Percentiles rank a stretch among this genome's conserved stretches.
Conservation (phyloP, 1,140 invertebrate genomes). For the Pissodes strobi region DNA sequence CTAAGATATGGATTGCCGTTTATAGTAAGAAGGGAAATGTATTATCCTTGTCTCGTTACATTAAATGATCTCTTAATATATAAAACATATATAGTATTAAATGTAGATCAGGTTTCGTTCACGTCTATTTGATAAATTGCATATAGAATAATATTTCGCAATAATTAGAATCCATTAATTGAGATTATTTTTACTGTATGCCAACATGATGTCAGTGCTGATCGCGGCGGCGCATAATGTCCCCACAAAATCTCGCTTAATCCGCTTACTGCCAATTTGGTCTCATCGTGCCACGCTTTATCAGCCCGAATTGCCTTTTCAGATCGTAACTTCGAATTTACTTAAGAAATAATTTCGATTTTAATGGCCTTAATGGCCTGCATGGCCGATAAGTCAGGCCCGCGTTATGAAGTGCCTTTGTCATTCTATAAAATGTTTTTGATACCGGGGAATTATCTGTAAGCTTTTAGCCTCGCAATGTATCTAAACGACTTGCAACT, state of each 20-base stretch:
- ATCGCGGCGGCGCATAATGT: slow-evolving; percentile 21
- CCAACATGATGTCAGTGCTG: slow-evolving; percentile 13
- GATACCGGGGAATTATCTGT: slow-evolving; percentile 25
- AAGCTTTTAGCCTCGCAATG: slow-evolving; percentile 28
- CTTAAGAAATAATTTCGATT: slow-evolving; percentile 40
- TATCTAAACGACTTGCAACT: too few relatives aligned
- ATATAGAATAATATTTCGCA: too few relatives aligned
- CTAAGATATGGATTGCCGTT: too few relatives aligned
- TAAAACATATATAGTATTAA: too few relatives aligned
- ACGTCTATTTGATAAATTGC: too few relatives aligned
- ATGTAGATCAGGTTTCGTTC: too few relatives aligned
- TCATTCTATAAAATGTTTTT: slow-evolving; percentile 35
- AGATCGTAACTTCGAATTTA: slow-evolving; percentile 38
- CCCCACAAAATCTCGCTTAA: slow-evolving; percentile 26
- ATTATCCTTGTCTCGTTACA: too few relatives aligned
- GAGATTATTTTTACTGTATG: slow-evolving; percentile 5
- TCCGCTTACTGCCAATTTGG: slow-evolving; percentile 40
- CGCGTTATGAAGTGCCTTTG: slow-evolving; percentile 37
- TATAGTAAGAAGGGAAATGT: too few relatives aligned
- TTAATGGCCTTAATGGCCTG: slow-evolving; percentile 37
- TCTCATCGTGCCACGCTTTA: slow-evolving; percentile 27
- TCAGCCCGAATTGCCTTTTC: slow-evolving; percentile 34
- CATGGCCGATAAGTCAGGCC: slow-evolving; percentile 32
- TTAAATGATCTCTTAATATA: too few relatives aligned
- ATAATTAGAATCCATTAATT: slow-evolving; percentile 10